Percentiles rank a stretch among this genome's conserved stretches.
phyloP scores from a whole-genome alignment of 2,888 invertebrate genomes.

The Oegoconia quadripuncta region DNA sequence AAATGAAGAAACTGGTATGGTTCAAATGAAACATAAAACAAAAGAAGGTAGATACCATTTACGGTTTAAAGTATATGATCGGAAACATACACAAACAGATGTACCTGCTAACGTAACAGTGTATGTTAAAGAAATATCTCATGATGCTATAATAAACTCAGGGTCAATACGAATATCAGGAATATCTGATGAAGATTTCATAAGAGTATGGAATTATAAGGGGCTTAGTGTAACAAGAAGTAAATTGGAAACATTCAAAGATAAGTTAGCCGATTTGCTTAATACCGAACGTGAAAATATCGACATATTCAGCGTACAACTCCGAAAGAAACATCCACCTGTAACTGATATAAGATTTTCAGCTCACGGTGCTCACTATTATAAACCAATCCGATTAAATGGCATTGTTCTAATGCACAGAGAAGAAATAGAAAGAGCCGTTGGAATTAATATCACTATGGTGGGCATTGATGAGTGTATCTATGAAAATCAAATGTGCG shows the following conservation, averaged over 20 bases:
- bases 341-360: conserved; percentile 95
- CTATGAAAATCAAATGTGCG: conserved; percentile 96
- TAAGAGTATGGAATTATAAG: conserved; percentile 95
- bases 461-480: conserved; percentile 98
- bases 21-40: conserved; percentile 96
- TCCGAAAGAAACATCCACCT: conserved; percentile 91
- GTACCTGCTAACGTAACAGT: conserved; percentile 98
- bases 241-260: conserved; percentile 92
- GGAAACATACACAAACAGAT: conserved; percentile 96
- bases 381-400: conserved; percentile 95
- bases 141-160: conserved; percentile 96
- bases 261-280: conserved; percentile 91
- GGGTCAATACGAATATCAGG: conserved; percentile 96
- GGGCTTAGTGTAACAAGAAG: conserved; percentile 91
- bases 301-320: conserved; percentile 97
- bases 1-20: conserved; percentile 95
- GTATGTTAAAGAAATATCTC: conserved; percentile 94
- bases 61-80: conserved; percentile 93
- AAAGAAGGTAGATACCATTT: conserved; percentile 91
- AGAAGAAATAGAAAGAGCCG: conserved; percentile 94
- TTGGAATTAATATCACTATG: conserved; percentile 98
- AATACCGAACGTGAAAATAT: conserved; percentile 93
- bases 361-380: conserved; percentile 97
- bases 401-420: conserved; percentile 96
- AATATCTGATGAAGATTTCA: conserved; percentile 97